Base-by-base conservation (phyloP, 2,888 invertebrate genomes). In the Folsomia candida region DNA sequence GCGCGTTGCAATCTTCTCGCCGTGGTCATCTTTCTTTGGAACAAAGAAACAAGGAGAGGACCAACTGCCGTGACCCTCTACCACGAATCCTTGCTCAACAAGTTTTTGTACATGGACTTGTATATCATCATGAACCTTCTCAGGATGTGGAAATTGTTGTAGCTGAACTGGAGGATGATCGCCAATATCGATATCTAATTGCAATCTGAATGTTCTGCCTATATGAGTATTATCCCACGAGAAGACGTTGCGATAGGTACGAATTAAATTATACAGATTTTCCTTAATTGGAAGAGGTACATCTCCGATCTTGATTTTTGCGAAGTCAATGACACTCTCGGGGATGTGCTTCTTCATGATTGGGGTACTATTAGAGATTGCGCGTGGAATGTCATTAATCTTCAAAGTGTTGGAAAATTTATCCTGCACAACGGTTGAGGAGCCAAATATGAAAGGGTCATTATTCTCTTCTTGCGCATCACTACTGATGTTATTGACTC, bases 101-200 rank as follows among this genome's bases (percentile, higher is more conserved):
- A 62, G 4, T n/a, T 62, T 62, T 9, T 62, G 20, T 3, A 62
- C 37, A 20, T 62, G 28, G 3, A n/a, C 62, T 62, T 20, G 6
- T 11, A 62, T 62, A 20, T 62, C 3, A n/a, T 62, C 62, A 25
- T 62, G 62, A 6, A 62, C 22, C 3, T 6, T n/a, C 9, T 14
- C 29, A 29, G 62, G 37, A 29, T 62, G 62, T 3, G 62, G 29
- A 29, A 62, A 62, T 9, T 27, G 62, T 9, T 9, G 28, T n/a
- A 29, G 62, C 37, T 29, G 6, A n/a, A 62, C 6, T 4, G 62
- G 62, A 3, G 6, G 18, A 29, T 27, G 6, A 29, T 62, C 62
- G 6, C 62, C 29, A 29, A 37, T 62, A 29, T 62, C 62, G 20
- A 62, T 62, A 6, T 62, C 37, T 4, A 62, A 29, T 29, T 18